Conservation (phyloP, 2,888 invertebrate species). For the Agrochola lychnidis region DNA sequence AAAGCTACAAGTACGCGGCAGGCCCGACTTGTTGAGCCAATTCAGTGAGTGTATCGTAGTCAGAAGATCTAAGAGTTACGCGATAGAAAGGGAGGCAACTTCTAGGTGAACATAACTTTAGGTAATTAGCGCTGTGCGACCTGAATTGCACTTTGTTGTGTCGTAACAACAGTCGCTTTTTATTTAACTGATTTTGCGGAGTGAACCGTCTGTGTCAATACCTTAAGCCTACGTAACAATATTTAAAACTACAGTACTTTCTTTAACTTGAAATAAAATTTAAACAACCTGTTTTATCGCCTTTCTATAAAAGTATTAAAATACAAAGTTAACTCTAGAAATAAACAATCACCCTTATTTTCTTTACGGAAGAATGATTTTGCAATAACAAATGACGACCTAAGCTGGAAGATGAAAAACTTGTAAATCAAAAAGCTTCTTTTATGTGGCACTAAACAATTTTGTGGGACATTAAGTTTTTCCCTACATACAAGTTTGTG, state of each 20-base stretch:
- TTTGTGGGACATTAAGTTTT: constrained; percentile 35
- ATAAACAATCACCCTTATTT: not conserved
- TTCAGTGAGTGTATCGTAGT: no score
- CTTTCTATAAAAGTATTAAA: not conserved
- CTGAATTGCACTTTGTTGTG: no score
- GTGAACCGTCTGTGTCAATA: not conserved
- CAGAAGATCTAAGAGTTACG: no score
- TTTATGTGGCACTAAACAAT: constrained; percentile 52
- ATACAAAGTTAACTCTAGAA: not conserved
- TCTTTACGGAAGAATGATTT: not conserved
- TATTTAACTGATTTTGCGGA: no score
- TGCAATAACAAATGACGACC: not conserved
- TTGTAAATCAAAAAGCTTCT: constrained; percentile 38
- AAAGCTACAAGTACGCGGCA: no score
- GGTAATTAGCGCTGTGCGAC: no score
- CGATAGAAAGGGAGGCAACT: no score
- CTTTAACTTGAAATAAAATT: constrained; percentile 1
- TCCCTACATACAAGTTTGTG: constrained; percentile 11
- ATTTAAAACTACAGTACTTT: not conserved
- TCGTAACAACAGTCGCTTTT: no score
- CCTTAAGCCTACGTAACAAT: not conserved
- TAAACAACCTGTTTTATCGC: constrained; percentile 22
- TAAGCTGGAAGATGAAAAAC: not conserved
- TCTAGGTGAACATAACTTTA: no score
- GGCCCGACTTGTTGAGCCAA: no score